Evolutionary conservation across 2,797 vertebrate genomes (phyloP), one percentile per base, ranked within the genome.

Genomic region (Carapus acus): DNA sequence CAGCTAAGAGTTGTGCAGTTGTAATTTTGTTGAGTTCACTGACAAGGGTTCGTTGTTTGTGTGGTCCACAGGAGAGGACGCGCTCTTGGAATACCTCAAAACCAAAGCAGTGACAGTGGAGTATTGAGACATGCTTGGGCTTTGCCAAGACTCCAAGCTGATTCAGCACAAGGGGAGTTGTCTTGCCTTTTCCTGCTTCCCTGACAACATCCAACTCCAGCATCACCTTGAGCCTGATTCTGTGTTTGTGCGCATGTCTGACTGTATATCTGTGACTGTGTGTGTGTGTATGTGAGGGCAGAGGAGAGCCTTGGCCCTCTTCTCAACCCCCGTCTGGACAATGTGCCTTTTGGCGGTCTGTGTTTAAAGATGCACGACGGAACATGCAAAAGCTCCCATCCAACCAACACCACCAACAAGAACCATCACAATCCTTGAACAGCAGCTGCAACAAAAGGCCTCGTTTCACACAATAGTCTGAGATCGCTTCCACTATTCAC

Each of bases 41-140:
- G 24, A 45, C 17, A 9, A 4, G 6, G 9, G 31, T 47, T 5
- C 43, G 7, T 31, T 23, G 4, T 23, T 44, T 4, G 4, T 67
- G 6, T 57, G 2, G 1, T 65, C 49, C 37, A 24, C 74, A 98
- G 96, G 94, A 62, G 93, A 99, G 78, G 95, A 97, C 49, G 96
- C 96, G 9, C 91, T 99, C 36, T 76, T 89, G 2, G 96, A 99
- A 66, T 99, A 99, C 81, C 93, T 98, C 62, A 91, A 90, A 87
- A 97, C 93, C 74, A 99, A 99, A 90, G 90, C 94, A 1, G 86
- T 99, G 79, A 99, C 94, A 0, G 90, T 99, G 79, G 95, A 99
- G 70, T 99, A 99, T 76, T 97, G 77, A 91, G 52, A 31, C 47
- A 27, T 8, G 14, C 8, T 8, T 11, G 31, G 31, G 9, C 31